A percentile compares a stretch with the other conserved stretches of the same genome.
Conservation (phyloP, 2,113 vertebrate species). For the Microcebus murinus region DNA sequence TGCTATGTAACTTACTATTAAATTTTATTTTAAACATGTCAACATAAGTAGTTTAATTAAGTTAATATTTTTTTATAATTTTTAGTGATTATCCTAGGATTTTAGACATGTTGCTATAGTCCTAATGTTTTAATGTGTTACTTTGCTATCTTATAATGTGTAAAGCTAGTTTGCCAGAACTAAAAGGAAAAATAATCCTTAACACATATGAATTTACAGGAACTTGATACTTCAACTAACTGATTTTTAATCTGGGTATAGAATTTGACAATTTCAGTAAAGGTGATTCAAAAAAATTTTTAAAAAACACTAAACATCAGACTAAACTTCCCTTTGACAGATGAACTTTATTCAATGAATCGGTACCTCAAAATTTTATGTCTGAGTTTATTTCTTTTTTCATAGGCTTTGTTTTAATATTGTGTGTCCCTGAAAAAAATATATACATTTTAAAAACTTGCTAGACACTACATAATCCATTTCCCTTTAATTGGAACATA, state of each 20-base stretch:
- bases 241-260: background rate
- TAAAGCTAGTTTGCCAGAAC: background rate
- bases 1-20: background rate
- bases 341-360: background rate
- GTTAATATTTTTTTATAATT: background rate
- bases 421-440: background rate
- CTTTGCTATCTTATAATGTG: background rate
- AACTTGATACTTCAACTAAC: background rate
- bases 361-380: background rate
- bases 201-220: background rate
- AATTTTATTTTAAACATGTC: background rate
- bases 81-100: background rate
- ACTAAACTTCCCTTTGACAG: background rate
- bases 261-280: background rate
- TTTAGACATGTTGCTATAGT: background rate
- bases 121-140: background rate
- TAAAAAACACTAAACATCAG: background rate
- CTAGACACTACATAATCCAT: background rate
- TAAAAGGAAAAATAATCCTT: background rate
- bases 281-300: background rate
- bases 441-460: background rate
- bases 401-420: background rate
- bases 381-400: background rate
- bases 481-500: background rate
- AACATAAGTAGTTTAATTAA: background rate